Base-by-base conservation (phyloP, 2,113 vertebrate genomes). In the Myanophis thanlyinensis region DNA sequence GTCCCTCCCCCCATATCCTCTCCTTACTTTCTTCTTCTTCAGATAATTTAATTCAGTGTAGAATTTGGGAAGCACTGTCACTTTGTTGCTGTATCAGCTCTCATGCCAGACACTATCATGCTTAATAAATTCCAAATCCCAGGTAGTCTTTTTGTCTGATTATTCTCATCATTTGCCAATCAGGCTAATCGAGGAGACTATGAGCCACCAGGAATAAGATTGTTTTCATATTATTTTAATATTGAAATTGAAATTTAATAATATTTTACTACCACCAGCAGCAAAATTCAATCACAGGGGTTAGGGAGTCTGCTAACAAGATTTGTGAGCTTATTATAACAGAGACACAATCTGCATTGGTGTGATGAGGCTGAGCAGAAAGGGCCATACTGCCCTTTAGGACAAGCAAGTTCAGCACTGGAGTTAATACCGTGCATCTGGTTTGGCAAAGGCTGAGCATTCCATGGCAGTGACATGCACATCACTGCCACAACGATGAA, bases 31-130 rank as follows among this genome's bases (percentile, higher is more conserved):
- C 20, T 97, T 97, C 97, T 51, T 4, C 87, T 88, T 97, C 95
- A 52, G 94, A 97, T 98, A 97, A 98, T 97, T 96, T 97, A 97
- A 98, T 98, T 98, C 97, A 96, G 96, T 97, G 97, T 96, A 96
- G 97, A 97, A 97, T 95, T 95, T 0, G 94, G 95, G 95, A 90
- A 96, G 94, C 95, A 98, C 95, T 98, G 92, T 95, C 96, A 96
- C 95, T 95, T 97, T 93, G 94, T 97, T 94, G 96, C 91, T 90
- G 93, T 94, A 95, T 92, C 94, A 94, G 93, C 95, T 96, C 95
- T 96, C 51, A 53, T 95, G 92, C 56, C 35, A 49, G 94, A 94
- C 84, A 87, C 89, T 89, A 23, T 92, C 93, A 93, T 89, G 92
- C 93, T 93, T 96, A 95, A 90, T 93, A 86, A 85, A 85, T 94